Percentiles rank a stretch among this genome's conserved stretches.
Conservation (phyloP, 2,888 invertebrate species). For the Galeruca laticollis region DNA sequence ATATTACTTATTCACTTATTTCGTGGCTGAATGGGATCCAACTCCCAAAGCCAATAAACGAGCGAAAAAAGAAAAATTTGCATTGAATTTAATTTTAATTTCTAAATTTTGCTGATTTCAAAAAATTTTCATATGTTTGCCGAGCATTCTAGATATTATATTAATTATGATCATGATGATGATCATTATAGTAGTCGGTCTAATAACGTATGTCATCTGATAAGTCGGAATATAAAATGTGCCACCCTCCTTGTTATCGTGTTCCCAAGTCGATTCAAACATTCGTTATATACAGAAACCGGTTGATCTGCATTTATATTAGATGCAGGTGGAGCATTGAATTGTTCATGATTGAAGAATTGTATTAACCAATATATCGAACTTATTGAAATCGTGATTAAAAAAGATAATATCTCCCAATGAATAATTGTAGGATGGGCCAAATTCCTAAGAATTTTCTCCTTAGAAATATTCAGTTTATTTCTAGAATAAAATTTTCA, state of each 20-base stretch:
- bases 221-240: too few relatives aligned
- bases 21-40: too few relatives aligned
- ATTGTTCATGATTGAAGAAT: constrained; percentile 27
- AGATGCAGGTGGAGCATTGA: constrained; percentile 33
- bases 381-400: constrained; percentile 24
- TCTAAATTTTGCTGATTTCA: too few relatives aligned
- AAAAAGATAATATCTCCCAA: constrained; percentile 20
- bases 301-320: constrained; percentile 40
- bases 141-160: too few relatives aligned
- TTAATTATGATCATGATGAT: too few relatives aligned
- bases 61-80: too few relatives aligned
- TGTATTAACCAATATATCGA: constrained; percentile 15
- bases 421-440: not conserved
- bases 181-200: too few relatives aligned
- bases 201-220: too few relatives aligned
- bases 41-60: too few relatives aligned
- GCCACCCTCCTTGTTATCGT: constrained; percentile 19
- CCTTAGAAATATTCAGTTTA: not conserved
- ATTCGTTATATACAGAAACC: constrained; percentile 26
- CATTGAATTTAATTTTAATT: too few relatives aligned
- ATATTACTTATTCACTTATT: too few relatives aligned
- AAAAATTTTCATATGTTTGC: too few relatives aligned
- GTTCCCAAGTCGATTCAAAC: constrained; percentile 12
- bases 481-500: not conserved
- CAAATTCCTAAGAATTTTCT: not conserved